Base-by-base conservation (phyloP, 2,113 vertebrate species). In the Siphamia tubifer region DNA sequence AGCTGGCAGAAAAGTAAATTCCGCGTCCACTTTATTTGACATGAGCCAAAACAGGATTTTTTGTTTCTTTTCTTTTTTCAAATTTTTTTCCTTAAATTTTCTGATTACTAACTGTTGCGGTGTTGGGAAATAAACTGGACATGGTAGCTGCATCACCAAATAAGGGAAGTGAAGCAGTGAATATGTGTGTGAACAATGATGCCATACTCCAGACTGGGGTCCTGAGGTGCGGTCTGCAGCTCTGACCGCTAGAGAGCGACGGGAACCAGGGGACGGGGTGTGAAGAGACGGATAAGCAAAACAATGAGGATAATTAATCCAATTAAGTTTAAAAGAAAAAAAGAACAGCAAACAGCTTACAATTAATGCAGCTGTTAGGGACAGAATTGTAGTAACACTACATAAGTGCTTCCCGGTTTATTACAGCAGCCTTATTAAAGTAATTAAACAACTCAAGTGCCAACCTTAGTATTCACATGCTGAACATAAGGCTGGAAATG, bases 161-260 rank as follows among this genome's bases (percentile, higher is more conserved):
- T 47, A 66, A 58, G 52, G 52, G 34, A 73, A 62, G 0, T 12
- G 39, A 43, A 51, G 13, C 24, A 23, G 8, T 66, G n/a, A 16
- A 48, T 47, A 17, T 52, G 10, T 9, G 15, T 19, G 13, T 21
- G 36, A 52, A 9, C 19, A 17, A 1, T 8, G 25, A 34, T 35
- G 58, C 23, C 13, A 34, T n/a, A 30, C 40, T 16, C 34, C 31
- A 31, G 32, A 8, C 27, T 17, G 2, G 1, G 9, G 3, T 64
- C n/a, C 23, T 81, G 69, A 78, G 67, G 40, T 27, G 45, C 23
- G 13, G 49, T 73, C 79, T 35, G 71, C 73, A 6, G 36, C 62
- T 76, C 45, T 67, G 81, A 20, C 89, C 91, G 71, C 88, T 89
- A 91, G 89, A 90, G 90, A 87, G 90, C 89, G 89, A 91, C 77